Conservation (phyloP, 1,140 invertebrate species). For the Pseudoatta argentina region DNA sequence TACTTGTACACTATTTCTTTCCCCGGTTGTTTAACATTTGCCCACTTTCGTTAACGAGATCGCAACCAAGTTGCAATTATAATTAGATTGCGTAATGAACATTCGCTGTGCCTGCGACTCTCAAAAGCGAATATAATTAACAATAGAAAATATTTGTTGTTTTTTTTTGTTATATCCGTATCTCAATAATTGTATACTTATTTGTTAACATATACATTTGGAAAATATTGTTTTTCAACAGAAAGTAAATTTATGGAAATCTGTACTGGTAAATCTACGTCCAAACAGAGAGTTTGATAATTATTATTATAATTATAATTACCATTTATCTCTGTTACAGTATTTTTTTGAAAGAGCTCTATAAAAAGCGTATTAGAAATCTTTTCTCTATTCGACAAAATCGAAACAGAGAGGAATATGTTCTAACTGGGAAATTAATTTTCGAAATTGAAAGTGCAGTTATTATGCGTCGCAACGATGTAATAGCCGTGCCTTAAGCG, state of each 20-base stretch:
- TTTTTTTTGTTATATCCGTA: background rate
- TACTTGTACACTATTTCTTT: slow-evolving; percentile 27
- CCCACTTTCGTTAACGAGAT: slow-evolving; percentile 32
- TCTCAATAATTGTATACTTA: slow-evolving; percentile 4
- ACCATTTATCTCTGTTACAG: background rate
- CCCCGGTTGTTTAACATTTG: slow-evolving; percentile 4
- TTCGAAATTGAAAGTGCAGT: slow-evolving; percentile 18
- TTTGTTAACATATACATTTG: background rate
- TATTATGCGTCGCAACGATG: slow-evolving; percentile 33
- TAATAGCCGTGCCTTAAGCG: slow-evolving; percentile 21
- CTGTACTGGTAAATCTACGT: background rate
- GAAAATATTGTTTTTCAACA: background rate
- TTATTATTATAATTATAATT: background rate
- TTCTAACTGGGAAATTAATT: slow-evolving; percentile 26
- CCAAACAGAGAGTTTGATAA: background rate
- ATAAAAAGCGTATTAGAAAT: background rate
- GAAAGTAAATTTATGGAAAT: slow-evolving; percentile 21
- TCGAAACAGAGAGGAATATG: background rate
- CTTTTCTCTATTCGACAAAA: background rate
- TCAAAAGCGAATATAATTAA: slow-evolving; percentile 28
- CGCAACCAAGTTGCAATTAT: background rate
- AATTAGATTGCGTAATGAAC: slow-evolving; percentile 42
- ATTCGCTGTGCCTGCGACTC: background rate
- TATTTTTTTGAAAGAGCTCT: background rate
- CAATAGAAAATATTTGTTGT: background rate